phyloP scores from a whole-genome alignment of 2,113 vertebrate species.

The Aleadryas rufinucha region DNA sequence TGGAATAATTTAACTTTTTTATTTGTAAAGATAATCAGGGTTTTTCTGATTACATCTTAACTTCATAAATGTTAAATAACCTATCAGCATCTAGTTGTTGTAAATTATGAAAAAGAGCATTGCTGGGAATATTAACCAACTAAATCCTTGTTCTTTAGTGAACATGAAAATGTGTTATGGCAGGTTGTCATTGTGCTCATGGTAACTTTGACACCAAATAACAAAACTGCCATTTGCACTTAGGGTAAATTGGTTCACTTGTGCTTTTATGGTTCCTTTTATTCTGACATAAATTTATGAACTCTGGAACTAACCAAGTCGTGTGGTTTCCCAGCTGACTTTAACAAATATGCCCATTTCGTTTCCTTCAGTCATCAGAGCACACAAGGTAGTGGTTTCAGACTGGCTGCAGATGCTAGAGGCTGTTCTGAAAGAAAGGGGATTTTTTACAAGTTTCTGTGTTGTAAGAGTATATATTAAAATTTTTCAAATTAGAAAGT shows the following conservation, averaged over 20 bases:
- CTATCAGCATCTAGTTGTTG: conserved; percentile 98
- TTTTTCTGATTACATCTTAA: conserved; percentile 97
- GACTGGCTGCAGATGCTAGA: conserved; percentile 62
- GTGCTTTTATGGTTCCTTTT: conserved; percentile 65
- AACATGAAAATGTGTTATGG: conserved; percentile 82
- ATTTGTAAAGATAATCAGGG: conserved; percentile 99
- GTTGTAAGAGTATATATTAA: not conserved
- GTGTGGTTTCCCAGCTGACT: conserved; percentile 70
- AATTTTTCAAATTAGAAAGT: not conserved
- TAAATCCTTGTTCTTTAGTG: conserved; percentile 78
- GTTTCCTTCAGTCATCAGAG: conserved; percentile 61
- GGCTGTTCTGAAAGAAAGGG: not conserved
- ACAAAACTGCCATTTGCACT: conserved; percentile 84
- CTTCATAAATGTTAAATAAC: conserved; percentile 99
- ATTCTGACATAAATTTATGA: conserved; percentile 78
- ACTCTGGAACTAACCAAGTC: conserved; percentile 70
- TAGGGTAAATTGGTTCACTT: conserved; percentile 79
- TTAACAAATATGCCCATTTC: conserved; percentile 72
- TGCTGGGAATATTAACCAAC: conserved; percentile 96
- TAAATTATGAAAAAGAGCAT: conserved; percentile 98
- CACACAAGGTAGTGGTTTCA: conserved; percentile 25
- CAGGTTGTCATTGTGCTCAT: conserved; percentile 80
- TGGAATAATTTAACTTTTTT: conserved; percentile 99
- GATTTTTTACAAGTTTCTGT: not conserved
- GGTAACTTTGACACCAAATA: conserved; percentile 83